phyloP scores from a whole-genome alignment of 2,113 vertebrate species.

The Poecilia latipinna region DNA sequence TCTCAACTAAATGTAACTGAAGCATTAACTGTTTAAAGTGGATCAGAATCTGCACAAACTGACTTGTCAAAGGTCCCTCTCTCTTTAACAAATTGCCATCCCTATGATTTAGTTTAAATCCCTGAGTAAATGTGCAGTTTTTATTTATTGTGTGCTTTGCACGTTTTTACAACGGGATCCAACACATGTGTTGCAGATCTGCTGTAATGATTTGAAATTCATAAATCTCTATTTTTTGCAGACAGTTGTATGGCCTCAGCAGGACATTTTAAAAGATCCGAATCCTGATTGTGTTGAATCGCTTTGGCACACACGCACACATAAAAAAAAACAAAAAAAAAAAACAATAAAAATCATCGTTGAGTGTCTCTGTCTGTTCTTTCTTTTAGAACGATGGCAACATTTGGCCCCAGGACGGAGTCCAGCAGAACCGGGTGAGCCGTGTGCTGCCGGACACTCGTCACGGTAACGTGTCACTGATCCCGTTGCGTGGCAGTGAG shows the following conservation, averaged over 20 bases:
- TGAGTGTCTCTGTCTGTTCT: neutral
- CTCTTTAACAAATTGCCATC: too few relatives aligned
- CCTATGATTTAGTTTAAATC: too few relatives aligned
- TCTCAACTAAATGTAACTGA: neutral
- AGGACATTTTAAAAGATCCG: neutral
- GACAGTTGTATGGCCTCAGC: neutral
- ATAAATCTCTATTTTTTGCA: neutral
- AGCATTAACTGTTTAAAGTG: neutral
- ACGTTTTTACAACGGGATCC: neutral
- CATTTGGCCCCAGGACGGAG: conserved; percentile 87
- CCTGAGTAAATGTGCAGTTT: neutral
- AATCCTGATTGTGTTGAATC: neutral
- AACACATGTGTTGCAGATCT: neutral
- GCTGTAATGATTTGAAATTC: neutral
- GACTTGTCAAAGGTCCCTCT: neutral
- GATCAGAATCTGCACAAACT: neutral
- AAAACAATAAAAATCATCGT: neutral
- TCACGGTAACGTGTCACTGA: conserved; percentile 90
- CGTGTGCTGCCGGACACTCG: conserved; percentile 78
- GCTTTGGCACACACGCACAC: neutral
- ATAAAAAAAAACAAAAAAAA: neutral
- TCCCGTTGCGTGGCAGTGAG: conserved; percentile 92
- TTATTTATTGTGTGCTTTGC: neutral
- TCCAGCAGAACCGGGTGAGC: conserved; percentile 68
- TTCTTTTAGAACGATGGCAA: conserved; percentile 78